Base-by-base conservation (phyloP, 2,113 vertebrate genomes). In the Tenebrosternarchus preto region DNA sequence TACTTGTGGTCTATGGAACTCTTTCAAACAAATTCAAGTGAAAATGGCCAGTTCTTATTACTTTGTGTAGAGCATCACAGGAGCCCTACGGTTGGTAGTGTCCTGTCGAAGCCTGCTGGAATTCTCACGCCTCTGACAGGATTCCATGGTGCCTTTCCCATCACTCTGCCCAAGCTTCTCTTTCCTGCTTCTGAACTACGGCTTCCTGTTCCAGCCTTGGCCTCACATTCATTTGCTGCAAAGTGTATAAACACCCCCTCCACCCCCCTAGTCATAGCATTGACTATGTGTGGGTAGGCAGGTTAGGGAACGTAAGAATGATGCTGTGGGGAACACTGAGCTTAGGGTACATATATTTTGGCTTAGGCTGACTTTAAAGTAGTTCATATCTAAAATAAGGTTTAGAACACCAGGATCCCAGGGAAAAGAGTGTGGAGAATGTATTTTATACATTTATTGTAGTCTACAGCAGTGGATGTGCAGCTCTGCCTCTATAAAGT, bases 331-430 rank as follows among this genome's bases (percentile, higher is more conserved):
- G 25, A 29, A 29, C 60, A 29, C 60, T 63, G 60, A 63, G 16
- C 11, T 25, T 63, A 31, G 16, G 29, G 60, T 20, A 33, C 27
- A 66, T 31, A 64, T 15, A 7, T 31, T 19, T 33, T 25, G 33
- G 25, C 59, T 60, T 36, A 57, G 24, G 64, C 59, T 63, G 57
- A 66, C 63, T 61, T 79, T 39, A 78, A 33, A 57, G 57, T 16
- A 20, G 43, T 69, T 78, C 25, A 57, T 55, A 57, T 57, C 64
- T 31, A 69, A 77, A 68, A 66, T 77, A 69, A 78, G 64, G 17
- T 78, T 69, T 57, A 53, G 67, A 22, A 78, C 64, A 59, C 25
- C 64, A 25, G 24, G 53, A 43, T 76, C 33, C 12, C 1, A 27
- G 24, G 55, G 22, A 57, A 73, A 36, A 68, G 22, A 56, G 15